A percentile compares a stretch with the other conserved stretches of the same genome.
Evolutionary conservation across 2,797 vertebrate genomes (phyloP).

Genomic region (Glossophaga mutica): DNA sequence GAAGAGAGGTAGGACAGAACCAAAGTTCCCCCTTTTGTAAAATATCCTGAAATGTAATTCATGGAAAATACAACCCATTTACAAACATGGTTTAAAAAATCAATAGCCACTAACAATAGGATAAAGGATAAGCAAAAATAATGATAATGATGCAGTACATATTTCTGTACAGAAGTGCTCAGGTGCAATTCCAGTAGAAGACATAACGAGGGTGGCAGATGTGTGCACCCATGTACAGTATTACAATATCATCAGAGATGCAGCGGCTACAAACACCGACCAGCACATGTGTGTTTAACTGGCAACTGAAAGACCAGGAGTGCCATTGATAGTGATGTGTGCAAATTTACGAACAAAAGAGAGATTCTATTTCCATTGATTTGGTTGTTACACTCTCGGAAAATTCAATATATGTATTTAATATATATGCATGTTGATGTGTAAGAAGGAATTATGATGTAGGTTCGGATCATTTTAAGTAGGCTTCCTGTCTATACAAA

Average conservation of each 20-base stretch:
- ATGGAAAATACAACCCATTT: background rate
- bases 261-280: background rate
- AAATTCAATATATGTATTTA: background rate
- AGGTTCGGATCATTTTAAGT: background rate
- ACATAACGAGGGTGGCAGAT: background rate
- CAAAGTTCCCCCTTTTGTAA: background rate
- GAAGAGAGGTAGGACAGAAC: background rate
- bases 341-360: background rate
- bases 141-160: background rate
- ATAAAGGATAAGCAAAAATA: background rate
- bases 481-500: background rate
- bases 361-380: background rate
- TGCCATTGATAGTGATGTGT: background rate
- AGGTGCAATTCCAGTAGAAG: background rate
- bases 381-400: background rate
- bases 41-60: slow-evolving; percentile 1
- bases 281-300: background rate
- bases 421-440: background rate
- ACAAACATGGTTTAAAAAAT: background rate
- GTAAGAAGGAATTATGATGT: background rate
- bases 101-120: background rate
- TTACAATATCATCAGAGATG: background rate
- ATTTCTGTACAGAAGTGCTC: background rate
- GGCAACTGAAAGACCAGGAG: background rate
- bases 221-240: background rate